These are phyloP conservation scores for Etheostoma cragini DNA, from an alignment of 2,113 vertebrate genomes.

Conservation along the genomic window DNA sequence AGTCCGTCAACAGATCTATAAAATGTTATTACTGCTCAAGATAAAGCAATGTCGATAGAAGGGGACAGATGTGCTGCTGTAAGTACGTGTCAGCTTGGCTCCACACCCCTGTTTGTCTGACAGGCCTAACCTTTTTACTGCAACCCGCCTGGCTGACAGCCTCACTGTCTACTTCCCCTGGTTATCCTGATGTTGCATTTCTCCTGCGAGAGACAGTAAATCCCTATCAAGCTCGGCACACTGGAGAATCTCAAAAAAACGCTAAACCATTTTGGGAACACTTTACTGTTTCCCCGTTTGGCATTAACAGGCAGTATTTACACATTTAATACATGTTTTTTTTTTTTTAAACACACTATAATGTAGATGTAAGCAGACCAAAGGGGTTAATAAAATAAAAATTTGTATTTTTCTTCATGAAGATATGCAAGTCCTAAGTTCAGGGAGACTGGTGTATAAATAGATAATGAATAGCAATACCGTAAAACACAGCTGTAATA, in stretches of 20 bases:
- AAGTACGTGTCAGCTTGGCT: conserved; percentile 66
- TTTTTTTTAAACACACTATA: no score
- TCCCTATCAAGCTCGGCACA: conserved; percentile 11
- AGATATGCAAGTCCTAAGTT: no score
- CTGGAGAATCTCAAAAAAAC: conserved; percentile 19
- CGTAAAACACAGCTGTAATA: not conserved
- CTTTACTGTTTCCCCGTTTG: not conserved
- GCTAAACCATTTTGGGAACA: not conserved
- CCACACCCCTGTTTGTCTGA: conserved; percentile 52
- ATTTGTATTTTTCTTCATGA: not conserved
- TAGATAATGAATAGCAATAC: not conserved
- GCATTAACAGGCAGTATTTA: not conserved
- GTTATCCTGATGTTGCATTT: conserved; percentile 24
- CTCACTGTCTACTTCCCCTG: conserved; percentile 27
- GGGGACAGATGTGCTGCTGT: conserved; percentile 57
- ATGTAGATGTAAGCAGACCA: not conserved
- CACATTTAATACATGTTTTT: no score
- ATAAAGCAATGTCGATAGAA: conserved; percentile 65
- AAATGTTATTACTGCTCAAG: conserved; percentile 79
- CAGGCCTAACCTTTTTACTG: conserved; percentile 60
- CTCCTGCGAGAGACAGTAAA: conserved; percentile 28
- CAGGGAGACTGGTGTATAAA: not conserved
- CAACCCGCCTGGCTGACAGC: conserved; percentile 50
- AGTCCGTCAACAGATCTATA: conserved; percentile 82
- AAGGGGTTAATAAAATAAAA: not conserved